Evolutionary conservation across 2,797 vertebrate genomes (phyloP).

Genomic region (Falco berigora): DNA sequence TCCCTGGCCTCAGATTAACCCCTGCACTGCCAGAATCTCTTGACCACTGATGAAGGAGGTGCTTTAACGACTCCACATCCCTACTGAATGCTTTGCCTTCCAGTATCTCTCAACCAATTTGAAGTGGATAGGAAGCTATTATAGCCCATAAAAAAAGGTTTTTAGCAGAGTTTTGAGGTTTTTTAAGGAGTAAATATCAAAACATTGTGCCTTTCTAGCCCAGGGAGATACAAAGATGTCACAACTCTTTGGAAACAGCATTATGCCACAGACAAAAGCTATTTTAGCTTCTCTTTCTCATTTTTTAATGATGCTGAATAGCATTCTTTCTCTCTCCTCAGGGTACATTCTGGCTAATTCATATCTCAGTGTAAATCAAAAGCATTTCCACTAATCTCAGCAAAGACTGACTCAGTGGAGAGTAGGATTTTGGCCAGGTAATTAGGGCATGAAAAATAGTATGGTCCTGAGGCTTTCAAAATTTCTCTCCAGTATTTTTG

Average conservation of each 20-base stretch:
- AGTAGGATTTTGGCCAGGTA: not conserved
- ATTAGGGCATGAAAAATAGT: not conserved
- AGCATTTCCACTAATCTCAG: constrained; percentile 13
- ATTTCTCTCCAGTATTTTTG: not conserved
- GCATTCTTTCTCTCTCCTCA: not conserved
- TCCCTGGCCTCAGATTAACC: not conserved
- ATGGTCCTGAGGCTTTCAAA: not conserved
- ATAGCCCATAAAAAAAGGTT: not conserved
- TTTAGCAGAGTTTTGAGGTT: not conserved
- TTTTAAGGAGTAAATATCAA: not conserved
- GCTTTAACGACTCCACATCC: not conserved
- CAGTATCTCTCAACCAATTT: not conserved
- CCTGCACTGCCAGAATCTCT: not conserved
- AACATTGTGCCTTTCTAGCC: not conserved
- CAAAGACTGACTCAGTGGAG: not conserved
- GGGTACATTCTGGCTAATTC: not conserved
- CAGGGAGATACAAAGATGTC: not conserved
- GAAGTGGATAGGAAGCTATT: not conserved
- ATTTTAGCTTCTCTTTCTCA: constrained; percentile 1
- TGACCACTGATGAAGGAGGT: not conserved
- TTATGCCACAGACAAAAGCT: not conserved
- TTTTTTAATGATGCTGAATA: constrained; percentile 22
- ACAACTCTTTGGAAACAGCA: not conserved
- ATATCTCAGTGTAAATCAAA: not conserved
- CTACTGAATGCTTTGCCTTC: not conserved